Base-by-base conservation (phyloP, 2,888 invertebrate genomes). In the Melieria picta region DNA sequence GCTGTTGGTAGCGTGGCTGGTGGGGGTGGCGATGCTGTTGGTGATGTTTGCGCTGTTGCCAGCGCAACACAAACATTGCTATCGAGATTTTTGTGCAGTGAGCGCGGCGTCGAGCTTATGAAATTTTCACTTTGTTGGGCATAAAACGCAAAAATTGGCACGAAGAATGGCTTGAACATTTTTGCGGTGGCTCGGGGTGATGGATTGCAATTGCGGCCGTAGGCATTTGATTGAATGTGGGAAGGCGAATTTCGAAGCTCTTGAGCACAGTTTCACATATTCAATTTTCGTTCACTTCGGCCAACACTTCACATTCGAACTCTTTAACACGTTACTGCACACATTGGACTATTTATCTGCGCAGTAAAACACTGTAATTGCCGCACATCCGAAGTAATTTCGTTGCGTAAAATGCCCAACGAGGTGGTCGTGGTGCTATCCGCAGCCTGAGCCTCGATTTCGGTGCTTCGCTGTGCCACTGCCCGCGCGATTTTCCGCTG, bases 31-130 rank as follows among this genome's bases (percentile, higher is more conserved):
- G 30, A 30, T 30, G 30, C n/a, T 75, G 73, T 7, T 73, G 74
- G 58, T 71, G 73, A 58, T 52, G 64, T 16, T 68, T 30, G 65
- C 64, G 68, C 30, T 30, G 30, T n/a, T 64, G 57, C n/a, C 56
- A 56, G 13, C 47, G 79, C 80, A 75, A 79, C 77, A 77, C 75
- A 77, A 76, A 79, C 82, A 82, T 82, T 75, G 77, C 78, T 79
- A 66, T 75, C 71, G n/a, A 74, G 76, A 75, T 76, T 80, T 78
- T 68, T 60, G 11, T 13, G 52, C 52, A 52, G 13, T 52, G 11
- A n/a, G 11, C 52, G 52, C 52, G 52, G 11, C 5, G 11, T 78
- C 77, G 76, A 73, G 71, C 63, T 74, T 71, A 63, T 72, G 64
- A 74, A 71, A 70, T 76, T 72, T 71, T 71, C 71, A 60, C 65